phyloP scores from a whole-genome alignment of 2,888 invertebrate species.

The Xestia ashworthii region DNA sequence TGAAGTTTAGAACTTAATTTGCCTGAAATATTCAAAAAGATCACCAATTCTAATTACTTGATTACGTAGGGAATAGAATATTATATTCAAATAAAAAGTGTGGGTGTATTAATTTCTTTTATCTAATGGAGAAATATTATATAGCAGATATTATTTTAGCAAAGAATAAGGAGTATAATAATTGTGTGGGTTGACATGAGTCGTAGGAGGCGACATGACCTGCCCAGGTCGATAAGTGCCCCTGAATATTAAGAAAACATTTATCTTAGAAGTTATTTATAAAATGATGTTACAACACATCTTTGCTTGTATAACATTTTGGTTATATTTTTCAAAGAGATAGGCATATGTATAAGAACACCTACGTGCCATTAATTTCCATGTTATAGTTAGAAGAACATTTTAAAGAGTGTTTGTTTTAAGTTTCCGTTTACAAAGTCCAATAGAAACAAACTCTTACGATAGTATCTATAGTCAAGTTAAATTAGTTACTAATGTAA shows the following conservation, averaged over 20 bases:
- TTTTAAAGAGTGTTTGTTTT: background rate
- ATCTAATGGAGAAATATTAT: background rate
- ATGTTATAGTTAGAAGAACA: background rate
- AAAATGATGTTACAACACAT: background rate
- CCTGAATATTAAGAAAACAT: conserved; percentile 15
- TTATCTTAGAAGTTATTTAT: conserved; percentile 12
- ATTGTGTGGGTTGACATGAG: conserved; percentile 4
- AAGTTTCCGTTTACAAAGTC: background rate
- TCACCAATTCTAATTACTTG: conserved; percentile 5
- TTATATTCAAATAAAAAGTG: background rate
- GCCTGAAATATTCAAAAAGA: conserved; percentile 4
- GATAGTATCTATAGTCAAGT: too few species aligned
- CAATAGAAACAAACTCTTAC: background rate
- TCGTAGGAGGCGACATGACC: conserved; percentile 7
- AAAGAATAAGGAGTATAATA: background rate
- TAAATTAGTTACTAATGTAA: too few species aligned
- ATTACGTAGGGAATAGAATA: background rate
- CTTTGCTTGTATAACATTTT: background rate
- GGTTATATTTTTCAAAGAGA: background rate
- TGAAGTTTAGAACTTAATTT: conserved; percentile 9
- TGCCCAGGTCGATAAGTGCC: background rate
- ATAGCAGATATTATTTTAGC: background rate
- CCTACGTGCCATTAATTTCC: background rate
- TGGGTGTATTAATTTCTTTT: conserved; percentile 5
- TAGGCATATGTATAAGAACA: background rate